Conservation (phyloP, 2,888 invertebrate genomes). For the Leptinotarsa peninsularis region DNA sequence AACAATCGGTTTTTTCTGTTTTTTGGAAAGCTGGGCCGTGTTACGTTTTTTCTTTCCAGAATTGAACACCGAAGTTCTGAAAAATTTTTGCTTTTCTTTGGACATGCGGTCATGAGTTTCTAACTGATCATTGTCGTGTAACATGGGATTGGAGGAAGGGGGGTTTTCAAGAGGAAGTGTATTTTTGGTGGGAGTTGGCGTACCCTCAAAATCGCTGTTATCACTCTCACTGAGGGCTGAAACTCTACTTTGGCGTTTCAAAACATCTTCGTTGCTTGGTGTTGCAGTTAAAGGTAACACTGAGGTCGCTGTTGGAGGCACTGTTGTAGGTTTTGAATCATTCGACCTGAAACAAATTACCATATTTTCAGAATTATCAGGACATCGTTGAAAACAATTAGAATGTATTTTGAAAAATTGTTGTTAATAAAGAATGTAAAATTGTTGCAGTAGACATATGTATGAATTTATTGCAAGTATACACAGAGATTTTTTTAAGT, state of each 20-base stretch:
- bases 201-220: conserved; percentile 64
- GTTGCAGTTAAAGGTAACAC: conserved; percentile 27
- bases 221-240: conserved; percentile 60
- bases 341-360: conserved; percentile 38
- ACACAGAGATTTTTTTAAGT: too few relatives aligned
- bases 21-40: conserved; percentile 32
- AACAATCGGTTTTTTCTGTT: conserved; percentile 30
- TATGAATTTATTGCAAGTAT: too few relatives aligned
- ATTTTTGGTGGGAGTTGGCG: conserved; percentile 59
- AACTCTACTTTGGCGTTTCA: conserved; percentile 61
- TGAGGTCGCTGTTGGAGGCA: conserved; percentile 17
- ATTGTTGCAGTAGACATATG: too few relatives aligned
- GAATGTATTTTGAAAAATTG: too few relatives aligned
- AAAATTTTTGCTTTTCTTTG: conserved; percentile 89
- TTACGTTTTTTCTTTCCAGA: conserved; percentile 72
- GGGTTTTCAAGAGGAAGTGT: conserved; percentile 38
- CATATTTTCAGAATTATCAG: conserved; percentile 1
- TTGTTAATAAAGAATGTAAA: too few relatives aligned
- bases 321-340: conserved; percentile 31
- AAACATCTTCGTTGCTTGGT: conserved; percentile 48
- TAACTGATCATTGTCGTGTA: conserved; percentile 58
- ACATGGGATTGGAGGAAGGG: conserved; percentile 42
- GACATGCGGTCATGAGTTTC: conserved; percentile 82
- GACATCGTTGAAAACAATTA: too few relatives aligned
- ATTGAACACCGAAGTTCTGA: conserved; percentile 84